Percentiles rank a stretch among this genome's conserved stretches.
Evolutionary conservation across 2,113 vertebrate genomes (phyloP).

Genomic region (Cariama cristata): DNA sequence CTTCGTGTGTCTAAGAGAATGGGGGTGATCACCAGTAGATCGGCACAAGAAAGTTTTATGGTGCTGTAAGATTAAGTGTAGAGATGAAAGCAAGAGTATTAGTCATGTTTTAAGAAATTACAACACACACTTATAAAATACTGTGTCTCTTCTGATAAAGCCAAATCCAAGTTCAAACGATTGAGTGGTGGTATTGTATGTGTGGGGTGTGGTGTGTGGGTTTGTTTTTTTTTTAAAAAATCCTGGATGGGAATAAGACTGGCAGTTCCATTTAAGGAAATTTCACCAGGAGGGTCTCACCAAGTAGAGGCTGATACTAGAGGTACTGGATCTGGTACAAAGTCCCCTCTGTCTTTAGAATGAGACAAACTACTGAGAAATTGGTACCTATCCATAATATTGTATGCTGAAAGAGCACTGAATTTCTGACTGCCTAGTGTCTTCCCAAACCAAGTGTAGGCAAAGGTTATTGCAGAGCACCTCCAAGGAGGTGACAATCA

Average conservation of each 20-base stretch:
- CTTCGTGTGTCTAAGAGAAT: not conserved
- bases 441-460: not conserved
- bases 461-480: not conserved
- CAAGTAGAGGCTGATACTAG: not conserved
- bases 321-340: not conserved
- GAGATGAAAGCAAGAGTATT: not conserved
- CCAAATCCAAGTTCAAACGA: slow-evolving; percentile 2
- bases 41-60: slow-evolving; percentile 8
- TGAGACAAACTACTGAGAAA: not conserved
- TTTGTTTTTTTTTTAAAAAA: not conserved
- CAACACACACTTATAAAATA: not conserved
- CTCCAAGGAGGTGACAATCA: not conserved
- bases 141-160: not conserved
- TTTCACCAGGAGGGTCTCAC: not conserved
- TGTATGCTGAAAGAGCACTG: not conserved
- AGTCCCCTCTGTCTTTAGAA: not conserved
- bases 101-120: not conserved
- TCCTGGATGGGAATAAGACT: not conserved
- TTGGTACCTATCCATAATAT: not conserved
- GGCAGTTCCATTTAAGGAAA: not conserved
- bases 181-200: not conserved
- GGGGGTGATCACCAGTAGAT: not conserved
- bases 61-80: not conserved
- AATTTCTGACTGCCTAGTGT: not conserved
- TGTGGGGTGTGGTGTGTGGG: no score